Conservation (phyloP, 2,888 invertebrate genomes). For the Ptychoptera albimana region DNA sequence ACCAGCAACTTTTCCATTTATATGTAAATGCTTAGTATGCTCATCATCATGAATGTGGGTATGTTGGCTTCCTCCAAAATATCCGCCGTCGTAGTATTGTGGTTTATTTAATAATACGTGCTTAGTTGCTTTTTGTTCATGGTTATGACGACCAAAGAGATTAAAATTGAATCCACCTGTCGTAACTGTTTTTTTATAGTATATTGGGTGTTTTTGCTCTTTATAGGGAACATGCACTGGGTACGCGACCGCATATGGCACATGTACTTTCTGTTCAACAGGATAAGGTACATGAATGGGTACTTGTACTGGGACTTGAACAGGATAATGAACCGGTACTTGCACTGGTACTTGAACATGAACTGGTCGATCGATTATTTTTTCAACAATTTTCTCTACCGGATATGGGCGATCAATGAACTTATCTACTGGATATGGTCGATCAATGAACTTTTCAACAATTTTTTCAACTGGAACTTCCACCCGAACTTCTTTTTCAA, state of each 20-base stretch:
- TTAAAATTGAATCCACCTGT: slow-evolving; percentile 1
- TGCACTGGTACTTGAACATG: slow-evolving; percentile 22
- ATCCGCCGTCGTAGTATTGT: not conserved
- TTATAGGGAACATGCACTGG: not conserved
- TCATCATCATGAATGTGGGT: not conserved
- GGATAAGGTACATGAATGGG: slow-evolving; percentile 18
- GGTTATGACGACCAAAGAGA: not conserved
- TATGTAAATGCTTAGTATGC: slow-evolving; percentile 1
- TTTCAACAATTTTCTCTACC: slow-evolving; percentile 34
- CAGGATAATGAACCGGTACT: slow-evolving; percentile 18
- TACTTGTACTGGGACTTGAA: slow-evolving; percentile 18
- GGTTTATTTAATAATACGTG: not conserved
- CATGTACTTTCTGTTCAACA: slow-evolving; percentile 16
- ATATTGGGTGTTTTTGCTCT: not conserved
- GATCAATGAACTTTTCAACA: slow-evolving; percentile 37
- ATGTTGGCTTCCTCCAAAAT: not conserved
- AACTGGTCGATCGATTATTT: slow-evolving; percentile 35
- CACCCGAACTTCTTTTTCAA: slow-evolving; percentile 29
- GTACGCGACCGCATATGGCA: slow-evolving; percentile 2
- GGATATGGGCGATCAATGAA: slow-evolving; percentile 32
- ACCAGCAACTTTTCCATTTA: not conserved
- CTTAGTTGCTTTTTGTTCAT: not conserved
- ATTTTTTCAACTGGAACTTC: slow-evolving; percentile 27
- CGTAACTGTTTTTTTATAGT: not conserved
- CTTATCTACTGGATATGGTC: slow-evolving; percentile 34